Evolutionary conservation across 2,888 invertebrate species (phyloP), one percentile per base, ranked within the genome.

Genomic region (Clunio marinus): DNA sequence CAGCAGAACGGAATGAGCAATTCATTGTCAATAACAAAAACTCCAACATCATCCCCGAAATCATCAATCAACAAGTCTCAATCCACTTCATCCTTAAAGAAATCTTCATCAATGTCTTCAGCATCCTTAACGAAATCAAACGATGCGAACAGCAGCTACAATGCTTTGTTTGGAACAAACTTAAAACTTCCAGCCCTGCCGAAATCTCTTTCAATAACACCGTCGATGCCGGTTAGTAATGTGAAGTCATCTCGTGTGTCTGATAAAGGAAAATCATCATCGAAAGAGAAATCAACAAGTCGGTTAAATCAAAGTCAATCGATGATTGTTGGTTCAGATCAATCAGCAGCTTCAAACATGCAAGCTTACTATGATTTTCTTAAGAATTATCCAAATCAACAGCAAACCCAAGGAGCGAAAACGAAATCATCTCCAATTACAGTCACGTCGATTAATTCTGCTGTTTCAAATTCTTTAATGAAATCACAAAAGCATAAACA

Each of bases 171-270:
- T 10, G 55, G 32, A 32, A 3, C 51, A 51, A 66, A 32, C 4
- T 15, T 66, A 15, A 51, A 58, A 13, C 70, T 72, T 22, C 73
- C 73, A 7, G 73, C 73, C 37, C 63, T 73, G 41, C 74, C 74
- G 7, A 74, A 74, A 70, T 74, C 74, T 10, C 69, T 74, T 3
- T 73, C 74, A 1, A 74, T 74, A n/a, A 74, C 73, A 8, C 73
- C 74, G 27, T 70, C 74, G 17, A 22, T 66, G 4, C 70, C 72
- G n/a, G 69, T 69, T 46, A n/a, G 59, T 13, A 65, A 62, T 10
- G 57, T 70, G 20, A 60, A 37, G 10, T 15, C 37, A 4, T 20
- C 15, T 22, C 32, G 60, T 15, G 60, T 32, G 1, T 35, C 60
- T 4, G 35, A 60, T 5, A 37, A 60, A 35, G 37, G 60, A 70